Conservation (phyloP, 2,113 vertebrate species). For the Copsychus sechellarum region DNA sequence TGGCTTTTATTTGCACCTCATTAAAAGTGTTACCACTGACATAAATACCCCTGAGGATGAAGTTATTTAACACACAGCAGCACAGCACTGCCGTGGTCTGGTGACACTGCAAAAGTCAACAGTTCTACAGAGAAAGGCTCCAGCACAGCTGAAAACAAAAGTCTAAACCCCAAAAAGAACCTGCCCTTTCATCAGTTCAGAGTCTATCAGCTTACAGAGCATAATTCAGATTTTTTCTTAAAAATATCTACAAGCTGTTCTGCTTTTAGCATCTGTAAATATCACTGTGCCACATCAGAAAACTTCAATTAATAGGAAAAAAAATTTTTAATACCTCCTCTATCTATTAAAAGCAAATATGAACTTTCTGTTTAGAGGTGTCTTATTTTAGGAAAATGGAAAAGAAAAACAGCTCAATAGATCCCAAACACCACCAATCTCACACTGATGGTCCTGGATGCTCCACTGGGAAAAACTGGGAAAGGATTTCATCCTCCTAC, state of each 20-base stretch:
- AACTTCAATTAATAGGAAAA: neutral
- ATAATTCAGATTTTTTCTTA: neutral
- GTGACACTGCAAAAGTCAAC: neutral
- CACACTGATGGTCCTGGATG: neutral
- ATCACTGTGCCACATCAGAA: neutral
- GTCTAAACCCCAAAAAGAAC: neutral
- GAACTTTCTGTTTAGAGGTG: neutral
- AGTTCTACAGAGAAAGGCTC: neutral
- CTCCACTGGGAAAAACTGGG: accelerated
- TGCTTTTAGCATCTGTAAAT: neutral
- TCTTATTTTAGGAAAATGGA: neutral
- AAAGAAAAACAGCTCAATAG: neutral
- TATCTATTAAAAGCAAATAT: neutral
- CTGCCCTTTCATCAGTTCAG: neutral
- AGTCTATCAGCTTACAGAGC: accelerated
- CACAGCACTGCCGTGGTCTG: neutral
- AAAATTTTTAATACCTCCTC: neutral
- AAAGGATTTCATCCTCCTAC: neutral
- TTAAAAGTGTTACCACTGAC: neutral
- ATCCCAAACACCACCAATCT: neutral
- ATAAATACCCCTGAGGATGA: neutral
- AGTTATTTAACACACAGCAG: neutral
- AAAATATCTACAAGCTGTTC: neutral
- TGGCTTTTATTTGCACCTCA: neutral
- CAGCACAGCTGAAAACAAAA: neutral